Percentiles rank a stretch among this genome's conserved stretches.
Conservation (phyloP, 2,797 vertebrate genomes). For the Eulemur coronatus region DNA sequence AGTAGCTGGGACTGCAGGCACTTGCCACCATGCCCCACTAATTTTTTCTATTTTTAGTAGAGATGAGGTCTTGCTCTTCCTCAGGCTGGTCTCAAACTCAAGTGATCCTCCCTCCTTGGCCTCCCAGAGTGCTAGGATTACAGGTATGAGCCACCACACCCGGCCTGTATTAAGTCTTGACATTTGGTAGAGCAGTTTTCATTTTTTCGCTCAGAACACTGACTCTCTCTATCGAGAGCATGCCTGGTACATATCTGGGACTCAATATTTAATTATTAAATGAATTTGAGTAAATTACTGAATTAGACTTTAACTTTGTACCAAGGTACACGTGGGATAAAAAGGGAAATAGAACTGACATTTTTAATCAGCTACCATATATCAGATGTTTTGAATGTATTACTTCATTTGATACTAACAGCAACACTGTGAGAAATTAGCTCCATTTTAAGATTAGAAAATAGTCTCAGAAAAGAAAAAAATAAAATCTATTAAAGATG, state of each 20-base stretch:
- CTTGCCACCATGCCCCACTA: too few species aligned
- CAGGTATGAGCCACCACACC: too few species aligned
- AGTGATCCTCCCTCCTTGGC: too few species aligned
- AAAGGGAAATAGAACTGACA: not conserved
- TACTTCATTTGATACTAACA: not conserved
- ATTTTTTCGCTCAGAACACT: not conserved
- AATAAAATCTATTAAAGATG: not conserved
- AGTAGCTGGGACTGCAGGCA: too few species aligned
- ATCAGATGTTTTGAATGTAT: not conserved
- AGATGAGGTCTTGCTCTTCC: too few species aligned
- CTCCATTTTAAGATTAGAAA: not conserved
- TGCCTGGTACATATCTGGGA: not conserved
- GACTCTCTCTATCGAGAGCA: not conserved
- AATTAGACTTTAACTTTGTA: constrained; percentile 11
- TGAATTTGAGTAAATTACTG: not conserved
- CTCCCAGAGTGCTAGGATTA: too few species aligned
- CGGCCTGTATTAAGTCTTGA: not conserved
- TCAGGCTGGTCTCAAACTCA: too few species aligned
- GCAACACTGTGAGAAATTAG: not conserved
- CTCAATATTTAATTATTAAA: not conserved
- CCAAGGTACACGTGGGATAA: not conserved
- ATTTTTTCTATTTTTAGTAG: too few species aligned
- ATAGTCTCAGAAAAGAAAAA: not conserved
- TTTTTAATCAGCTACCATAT: not conserved
- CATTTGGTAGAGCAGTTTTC: not conserved